A percentile compares a stretch with the other conserved stretches of the same genome.
phyloP scores from a whole-genome alignment of 2,113 vertebrate genomes.

The Toxotes jaculatrix region DNA sequence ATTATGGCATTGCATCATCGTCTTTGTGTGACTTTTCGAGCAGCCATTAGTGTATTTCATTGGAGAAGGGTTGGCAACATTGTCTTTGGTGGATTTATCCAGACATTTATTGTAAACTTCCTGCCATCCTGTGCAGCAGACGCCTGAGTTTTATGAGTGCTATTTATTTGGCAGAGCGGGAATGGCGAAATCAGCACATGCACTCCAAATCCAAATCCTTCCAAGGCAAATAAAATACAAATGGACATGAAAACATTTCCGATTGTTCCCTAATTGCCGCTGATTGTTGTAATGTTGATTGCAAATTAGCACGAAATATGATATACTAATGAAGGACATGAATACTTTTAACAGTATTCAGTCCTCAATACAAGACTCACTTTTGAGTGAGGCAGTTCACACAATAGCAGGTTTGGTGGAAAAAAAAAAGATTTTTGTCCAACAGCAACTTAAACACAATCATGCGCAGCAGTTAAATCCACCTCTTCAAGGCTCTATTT shows the following conservation, averaged over 20 bases:
- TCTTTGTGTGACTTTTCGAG: constrained; percentile 59
- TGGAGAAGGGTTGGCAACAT: constrained; percentile 70
- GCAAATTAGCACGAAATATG: constrained; percentile 43
- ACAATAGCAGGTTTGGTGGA: neutral
- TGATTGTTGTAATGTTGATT: constrained; percentile 50
- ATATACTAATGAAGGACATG: constrained; percentile 15
- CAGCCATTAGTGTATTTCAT: constrained; percentile 76
- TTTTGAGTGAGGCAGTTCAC: neutral
- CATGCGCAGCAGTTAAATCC: neutral
- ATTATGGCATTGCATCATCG: constrained; percentile 47
- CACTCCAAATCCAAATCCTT: constrained; percentile 56
- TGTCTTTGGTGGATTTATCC: constrained; percentile 73
- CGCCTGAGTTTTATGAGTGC: constrained; percentile 73
- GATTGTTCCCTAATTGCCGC: constrained; percentile 64
- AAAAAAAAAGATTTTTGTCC: neutral
- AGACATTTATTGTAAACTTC: constrained; percentile 80
- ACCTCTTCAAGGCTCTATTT: neutral
- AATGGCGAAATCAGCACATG: constrained; percentile 60
- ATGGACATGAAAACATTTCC: constrained; percentile 59
- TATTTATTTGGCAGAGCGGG: constrained; percentile 74
- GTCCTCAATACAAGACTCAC: neutral
- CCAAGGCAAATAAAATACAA: constrained; percentile 73
- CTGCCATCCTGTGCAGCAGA: constrained; percentile 75
- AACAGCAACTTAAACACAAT: neutral
- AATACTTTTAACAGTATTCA: neutral